These are phyloP conservation scores for Galeopterus variegatus DNA, from an alignment of 2,113 vertebrate genomes.

Conservation along the genomic window DNA sequence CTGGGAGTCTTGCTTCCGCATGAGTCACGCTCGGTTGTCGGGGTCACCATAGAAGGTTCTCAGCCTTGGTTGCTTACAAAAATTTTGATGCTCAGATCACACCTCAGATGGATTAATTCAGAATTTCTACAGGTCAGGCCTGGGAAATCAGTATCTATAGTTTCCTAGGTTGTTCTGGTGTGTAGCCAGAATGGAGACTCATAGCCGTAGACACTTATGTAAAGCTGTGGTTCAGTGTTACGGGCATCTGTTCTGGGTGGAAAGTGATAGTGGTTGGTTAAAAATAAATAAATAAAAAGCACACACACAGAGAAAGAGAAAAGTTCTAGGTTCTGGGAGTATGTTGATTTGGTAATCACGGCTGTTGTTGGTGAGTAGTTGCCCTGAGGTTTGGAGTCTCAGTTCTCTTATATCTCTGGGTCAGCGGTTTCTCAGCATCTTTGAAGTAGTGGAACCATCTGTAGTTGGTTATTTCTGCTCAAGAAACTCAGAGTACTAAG, in stretches of 20 bases:
- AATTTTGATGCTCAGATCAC: background rate
- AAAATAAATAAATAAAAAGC: slow-evolving; percentile 24
- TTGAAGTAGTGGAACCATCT: slow-evolving; percentile 62
- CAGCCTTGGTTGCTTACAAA: background rate
- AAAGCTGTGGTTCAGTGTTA: slow-evolving; percentile 21
- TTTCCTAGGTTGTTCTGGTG: background rate
- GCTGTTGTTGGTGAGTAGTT: background rate
- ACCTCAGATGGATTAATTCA: background rate
- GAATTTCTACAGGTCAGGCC: background rate
- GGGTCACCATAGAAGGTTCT: background rate
- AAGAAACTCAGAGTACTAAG: slow-evolving; percentile 56
- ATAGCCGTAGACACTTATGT: background rate
- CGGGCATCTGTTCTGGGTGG: background rate
- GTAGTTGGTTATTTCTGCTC: slow-evolving; percentile 73
- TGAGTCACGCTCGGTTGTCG: background rate
- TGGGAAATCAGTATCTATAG: background rate
- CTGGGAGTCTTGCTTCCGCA: no score
- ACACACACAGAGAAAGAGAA: background rate
- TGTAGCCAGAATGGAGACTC: background rate
- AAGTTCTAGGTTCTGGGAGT: background rate
- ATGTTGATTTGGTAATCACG: background rate
- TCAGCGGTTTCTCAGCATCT: slow-evolving; percentile 64
- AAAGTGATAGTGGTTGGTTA: slow-evolving; percentile 38
- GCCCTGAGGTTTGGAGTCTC: background rate
- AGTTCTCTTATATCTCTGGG: background rate